Conservation (phyloP, 2,888 invertebrate species). For the Furcula furcula region DNA sequence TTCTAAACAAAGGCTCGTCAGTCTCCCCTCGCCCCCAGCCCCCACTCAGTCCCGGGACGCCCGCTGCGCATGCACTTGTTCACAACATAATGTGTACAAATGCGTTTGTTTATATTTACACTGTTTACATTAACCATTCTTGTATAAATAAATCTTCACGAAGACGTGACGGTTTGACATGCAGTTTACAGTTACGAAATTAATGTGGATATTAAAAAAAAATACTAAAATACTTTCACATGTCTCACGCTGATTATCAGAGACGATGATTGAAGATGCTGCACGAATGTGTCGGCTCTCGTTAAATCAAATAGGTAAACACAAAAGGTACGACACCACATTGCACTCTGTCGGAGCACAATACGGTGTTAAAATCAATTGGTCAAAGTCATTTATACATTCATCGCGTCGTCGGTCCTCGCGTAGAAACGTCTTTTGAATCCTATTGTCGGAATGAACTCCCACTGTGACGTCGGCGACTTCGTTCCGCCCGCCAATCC, state of each 20-base stretch:
- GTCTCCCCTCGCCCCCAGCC: constrained; percentile 26
- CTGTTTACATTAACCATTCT: constrained; percentile 61
- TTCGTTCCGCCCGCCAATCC: constrained; percentile 49
- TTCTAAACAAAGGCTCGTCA: constrained; percentile 76
- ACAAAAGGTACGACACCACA: constrained; percentile 40
- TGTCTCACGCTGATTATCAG: constrained; percentile 20
- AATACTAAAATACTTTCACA: constrained; percentile 27
- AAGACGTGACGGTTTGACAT: constrained; percentile 47
- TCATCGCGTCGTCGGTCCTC: constrained; percentile 45
- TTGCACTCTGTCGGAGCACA: constrained; percentile 44
- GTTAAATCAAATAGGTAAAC: constrained; percentile 38
- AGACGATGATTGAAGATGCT: constrained; percentile 31
- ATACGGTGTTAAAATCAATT: constrained; percentile 73
- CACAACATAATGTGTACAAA: constrained; percentile 66
- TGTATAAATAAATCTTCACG: constrained; percentile 54
- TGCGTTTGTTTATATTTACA: constrained; percentile 69
- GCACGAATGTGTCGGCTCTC: constrained; percentile 32
- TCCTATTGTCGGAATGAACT: constrained; percentile 56
- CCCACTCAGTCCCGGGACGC: constrained; percentile 28
- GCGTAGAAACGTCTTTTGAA: constrained; percentile 55
- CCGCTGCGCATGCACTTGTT: constrained; percentile 70
- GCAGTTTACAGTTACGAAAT: constrained; percentile 33
- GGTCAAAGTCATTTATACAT: constrained; percentile 71
- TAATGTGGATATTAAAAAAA: constrained; percentile 28
- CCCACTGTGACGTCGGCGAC: constrained; percentile 65